Base-by-base conservation (phyloP, 2,888 invertebrate species). In the Lampropteryx suffumata region DNA sequence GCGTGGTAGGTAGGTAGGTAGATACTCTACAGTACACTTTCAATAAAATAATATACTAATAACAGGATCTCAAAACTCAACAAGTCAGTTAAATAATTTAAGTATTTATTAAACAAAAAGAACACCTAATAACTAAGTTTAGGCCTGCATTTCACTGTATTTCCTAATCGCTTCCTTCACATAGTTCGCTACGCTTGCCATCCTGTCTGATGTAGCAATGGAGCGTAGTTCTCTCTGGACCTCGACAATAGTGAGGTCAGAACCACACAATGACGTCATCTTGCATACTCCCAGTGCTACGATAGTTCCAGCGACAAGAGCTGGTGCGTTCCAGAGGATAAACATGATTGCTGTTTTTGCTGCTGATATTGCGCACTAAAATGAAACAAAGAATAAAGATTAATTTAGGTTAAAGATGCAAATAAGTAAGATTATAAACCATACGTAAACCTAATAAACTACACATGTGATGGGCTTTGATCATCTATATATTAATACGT, bases 91-190 rank as follows among this genome's bases (percentile, higher is more conserved):
- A 24, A 7, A 24, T 24, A n/a, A n/a, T n/a, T n/a, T n/a, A 44
- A 27, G 8, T 11, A 14, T 37, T 37, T 29, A 39, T 29, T 11
- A 24, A 26, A 12, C 5, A 6, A 32, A 11, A 12, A 9, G 24
- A 21, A 12, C n/a, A n/a, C 1, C 17, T 9, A 11, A 1, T 1
- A 5, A 24, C 7, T 7, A 24, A 24, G 10, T 9, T 28, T 30
- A 41, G 1, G 17, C 17, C 26, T 59, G 59, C 41, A 59, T 53
- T 17, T 59, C 57, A 39, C 26, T 62, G 45, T 92, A 93, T 62
- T 91, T 91, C 17, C 86, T 85, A 32, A 92, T 75, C 3, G 92
- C 92, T 37, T 84, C 84, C 57, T 86, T 79, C 1, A 93, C 86
- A 30, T 92, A 79, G 1, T 85, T 74, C 0, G 91, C 82, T 0